Evolutionary conservation across 2,888 invertebrate species (phyloP), one percentile per base, ranked within the genome.

Genomic region (Acronicta leporina): DNA sequence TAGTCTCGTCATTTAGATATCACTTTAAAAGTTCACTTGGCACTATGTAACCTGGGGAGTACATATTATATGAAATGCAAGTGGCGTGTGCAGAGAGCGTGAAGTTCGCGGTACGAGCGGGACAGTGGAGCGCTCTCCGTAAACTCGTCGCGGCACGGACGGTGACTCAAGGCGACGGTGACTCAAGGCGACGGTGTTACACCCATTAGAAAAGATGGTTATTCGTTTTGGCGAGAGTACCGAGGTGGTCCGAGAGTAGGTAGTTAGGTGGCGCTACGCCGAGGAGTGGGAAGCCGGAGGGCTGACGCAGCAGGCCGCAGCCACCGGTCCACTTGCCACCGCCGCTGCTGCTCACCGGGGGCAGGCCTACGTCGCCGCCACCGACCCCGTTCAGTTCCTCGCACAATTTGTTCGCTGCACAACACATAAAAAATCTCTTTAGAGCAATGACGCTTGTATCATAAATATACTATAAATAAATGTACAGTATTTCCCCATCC

Each of bases 121-220:
- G 67, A 63, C 68, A 60, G 56, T 53, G 61, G 47, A 64, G 63
- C 67, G 64, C 68, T 69, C 67, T 57, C 71, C 53, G 55, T 25
- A 55, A 65, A 68, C 67, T 65, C 71, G 63, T 62, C 72, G 81
- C 76, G 69, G 65, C 75, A 65, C 64, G 66, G 54, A 73, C 72
- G 73, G 61, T 62, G 77, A 77, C 76, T 76, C 77, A 75, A 73
- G 77, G 78, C 80, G 77, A 77, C 80, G 72, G 55, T 68, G 68
- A 77, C 76, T 76, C 77, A 75, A 73, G 77, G 78, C 80, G 77
- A 77, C 80, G 72, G 55, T 68, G 68, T 80, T 87, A 85, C 85
- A 82, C 86, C 89, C 87, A 94, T 95, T 96, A 96, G 92, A 96
- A 96, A 86, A 96, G 93, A 89, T 96, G 96, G 88, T 96, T 96